These are phyloP conservation scores for Hassar affinis DNA, from an alignment of 2,113 vertebrate genomes.

Conservation along the genomic window DNA sequence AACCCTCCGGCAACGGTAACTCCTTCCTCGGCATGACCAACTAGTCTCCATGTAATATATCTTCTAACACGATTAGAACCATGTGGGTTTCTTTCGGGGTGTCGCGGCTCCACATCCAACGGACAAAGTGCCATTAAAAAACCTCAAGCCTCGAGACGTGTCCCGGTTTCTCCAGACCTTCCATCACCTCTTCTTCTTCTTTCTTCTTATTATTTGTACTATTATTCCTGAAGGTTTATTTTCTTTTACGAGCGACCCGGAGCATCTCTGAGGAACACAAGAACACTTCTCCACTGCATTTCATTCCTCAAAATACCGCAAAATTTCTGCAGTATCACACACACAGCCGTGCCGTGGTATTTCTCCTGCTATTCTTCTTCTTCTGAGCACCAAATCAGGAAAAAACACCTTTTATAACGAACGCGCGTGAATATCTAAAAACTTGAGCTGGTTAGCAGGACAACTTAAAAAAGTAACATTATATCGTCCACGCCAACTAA, in stretches of 20 bases:
- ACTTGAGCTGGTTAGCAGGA: conserved; percentile 6
- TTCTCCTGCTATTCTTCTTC: background rate
- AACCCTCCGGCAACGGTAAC: conserved; percentile 93
- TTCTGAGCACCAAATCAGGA: background rate
- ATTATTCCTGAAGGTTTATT: background rate
- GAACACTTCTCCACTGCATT: background rate
- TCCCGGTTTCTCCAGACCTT: conserved; percentile 42
- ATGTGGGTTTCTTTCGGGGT: conserved; percentile 35
- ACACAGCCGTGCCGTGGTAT: background rate
- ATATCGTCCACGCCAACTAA: background rate
- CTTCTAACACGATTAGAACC: conserved; percentile 66
- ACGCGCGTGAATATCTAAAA: background rate
- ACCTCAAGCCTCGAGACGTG: background rate
- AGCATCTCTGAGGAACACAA: background rate
- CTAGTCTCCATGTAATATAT: conserved; percentile 75
- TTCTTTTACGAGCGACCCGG: background rate
- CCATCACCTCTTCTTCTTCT: conserved; percentile 50
- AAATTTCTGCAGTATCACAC: background rate
- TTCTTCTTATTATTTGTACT: background rate
- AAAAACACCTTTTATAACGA: background rate
- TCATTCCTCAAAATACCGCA: background rate
- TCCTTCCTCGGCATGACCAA: conserved; percentile 91
- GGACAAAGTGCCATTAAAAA: conserved; percentile 47
- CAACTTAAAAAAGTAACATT: background rate
- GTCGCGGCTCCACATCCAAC: conserved; percentile 1